Percentiles rank a stretch among this genome's conserved stretches.
Conservation (phyloP, 1,140 invertebrate species). For the Proctacanthus coquilletti region DNA sequence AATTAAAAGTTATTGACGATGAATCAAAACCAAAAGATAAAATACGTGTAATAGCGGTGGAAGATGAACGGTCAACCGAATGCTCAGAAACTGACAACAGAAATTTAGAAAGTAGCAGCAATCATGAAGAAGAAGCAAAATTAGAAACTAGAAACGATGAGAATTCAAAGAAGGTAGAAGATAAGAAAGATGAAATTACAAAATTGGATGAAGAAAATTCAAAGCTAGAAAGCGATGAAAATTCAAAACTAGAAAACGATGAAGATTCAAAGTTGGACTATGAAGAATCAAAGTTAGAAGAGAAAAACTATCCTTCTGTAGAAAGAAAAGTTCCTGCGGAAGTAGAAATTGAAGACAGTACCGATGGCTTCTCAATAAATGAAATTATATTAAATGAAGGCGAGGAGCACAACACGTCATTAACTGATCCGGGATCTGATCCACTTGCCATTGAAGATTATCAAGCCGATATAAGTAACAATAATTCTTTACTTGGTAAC, state of each 20-base stretch:
- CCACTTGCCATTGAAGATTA: constrained; percentile 22
- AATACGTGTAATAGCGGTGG: not conserved
- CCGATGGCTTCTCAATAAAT: constrained; percentile 13
- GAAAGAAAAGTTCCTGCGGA: constrained; percentile 14
- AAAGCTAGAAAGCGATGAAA: constrained; percentile 7
- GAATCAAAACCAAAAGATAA: constrained; percentile 5
- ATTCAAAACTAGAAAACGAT: constrained; percentile 1
- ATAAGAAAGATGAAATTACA: not conserved
- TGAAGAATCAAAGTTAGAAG: not conserved
- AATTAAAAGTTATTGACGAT: not conserved
- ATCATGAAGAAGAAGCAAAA: not conserved
- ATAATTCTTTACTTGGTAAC: too few relatives aligned
- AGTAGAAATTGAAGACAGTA: constrained; percentile 3
- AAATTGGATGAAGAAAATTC: not conserved
- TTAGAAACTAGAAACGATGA: not conserved
- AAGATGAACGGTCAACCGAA: not conserved
- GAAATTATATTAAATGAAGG: constrained; percentile 23
- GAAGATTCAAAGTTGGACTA: not conserved
- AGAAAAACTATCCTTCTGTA: constrained; percentile 8
- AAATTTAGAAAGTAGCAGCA: not conserved
- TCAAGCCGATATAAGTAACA: constrained; percentile 5
- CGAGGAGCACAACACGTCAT: constrained; percentile 17
- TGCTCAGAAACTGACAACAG: not conserved
- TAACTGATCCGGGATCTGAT: constrained; percentile 21
- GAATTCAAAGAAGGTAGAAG: not conserved